A percentile compares a stretch with the other conserved stretches of the same genome.
Conservation (phyloP, 2,888 invertebrate species). For the Gnatocerus cornutus region DNA sequence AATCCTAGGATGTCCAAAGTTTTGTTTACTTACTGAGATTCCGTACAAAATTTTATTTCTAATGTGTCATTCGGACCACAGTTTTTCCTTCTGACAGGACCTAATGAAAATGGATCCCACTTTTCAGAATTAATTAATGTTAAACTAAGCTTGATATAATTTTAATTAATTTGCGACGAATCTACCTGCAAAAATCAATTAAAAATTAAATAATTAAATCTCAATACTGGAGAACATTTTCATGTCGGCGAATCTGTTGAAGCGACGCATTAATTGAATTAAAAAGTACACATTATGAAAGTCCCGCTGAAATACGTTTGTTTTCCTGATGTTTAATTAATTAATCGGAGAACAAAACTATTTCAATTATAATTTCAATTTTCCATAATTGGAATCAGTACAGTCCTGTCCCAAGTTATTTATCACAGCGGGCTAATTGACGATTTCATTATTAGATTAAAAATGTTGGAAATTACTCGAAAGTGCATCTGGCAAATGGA, state of each 20-base stretch:
- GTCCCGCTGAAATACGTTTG: constrained; percentile 41
- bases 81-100: neutral
- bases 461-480: constrained; percentile 63
- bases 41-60: no score
- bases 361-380: constrained; percentile 66
- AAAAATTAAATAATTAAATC: constrained; percentile 43
- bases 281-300: constrained; percentile 41
- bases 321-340: constrained; percentile 56
- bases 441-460: constrained; percentile 67
- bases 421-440: constrained; percentile 63
- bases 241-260: constrained; percentile 32
- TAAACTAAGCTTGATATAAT: constrained; percentile 17
- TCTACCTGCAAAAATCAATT: constrained; percentile 38
- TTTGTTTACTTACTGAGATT: neutral
- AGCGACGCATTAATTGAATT: constrained; percentile 43
- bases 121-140: constrained; percentile 24
- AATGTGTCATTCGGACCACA: neutral
- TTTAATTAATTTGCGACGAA: constrained; percentile 40
- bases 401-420: constrained; percentile 54
- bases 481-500: constrained; percentile 65
- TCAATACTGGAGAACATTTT: constrained; percentile 38
- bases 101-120: neutral
- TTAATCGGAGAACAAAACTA: constrained; percentile 59
- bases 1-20: neutral
- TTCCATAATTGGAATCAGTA: constrained; percentile 64